Conservation (phyloP, 1,140 invertebrate genomes). For the Grapholita molesta region DNA sequence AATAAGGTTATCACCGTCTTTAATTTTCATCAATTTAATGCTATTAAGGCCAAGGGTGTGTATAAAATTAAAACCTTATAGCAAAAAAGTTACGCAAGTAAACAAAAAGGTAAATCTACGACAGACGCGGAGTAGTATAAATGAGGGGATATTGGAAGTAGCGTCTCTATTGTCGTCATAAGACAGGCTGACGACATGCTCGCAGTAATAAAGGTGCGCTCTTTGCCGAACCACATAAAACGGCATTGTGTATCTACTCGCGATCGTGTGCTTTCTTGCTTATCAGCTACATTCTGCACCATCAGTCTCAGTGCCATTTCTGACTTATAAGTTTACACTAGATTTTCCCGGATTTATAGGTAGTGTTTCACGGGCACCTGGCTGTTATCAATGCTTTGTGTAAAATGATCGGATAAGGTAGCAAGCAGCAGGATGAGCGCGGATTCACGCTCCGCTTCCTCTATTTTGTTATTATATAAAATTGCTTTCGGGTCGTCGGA, state of each 20-base stretch:
- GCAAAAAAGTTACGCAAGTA: conserved; percentile 47
- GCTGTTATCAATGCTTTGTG: neutral
- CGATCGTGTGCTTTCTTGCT: conserved; percentile 15
- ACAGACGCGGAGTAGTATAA: conserved; percentile 49
- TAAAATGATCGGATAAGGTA: neutral
- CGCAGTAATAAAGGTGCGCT: conserved; percentile 20
- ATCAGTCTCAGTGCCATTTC: neutral
- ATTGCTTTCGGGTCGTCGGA: conserved; percentile 1
- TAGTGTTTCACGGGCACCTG: neutral
- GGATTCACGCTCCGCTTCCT: conserved; percentile 3
- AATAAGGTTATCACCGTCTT: neutral
- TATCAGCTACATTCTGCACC: neutral
- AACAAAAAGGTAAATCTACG: conserved; percentile 33
- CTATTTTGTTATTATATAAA: conserved; percentile 14
- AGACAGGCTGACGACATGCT: conserved; percentile 22
- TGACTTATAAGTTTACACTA: too few relatives aligned
- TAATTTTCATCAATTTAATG: neutral
- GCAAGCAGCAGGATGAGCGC: neutral
- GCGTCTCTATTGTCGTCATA: conserved; percentile 44
- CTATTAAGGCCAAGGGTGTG: too few relatives aligned
- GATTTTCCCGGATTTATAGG: neutral
- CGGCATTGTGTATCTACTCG: conserved; percentile 25
- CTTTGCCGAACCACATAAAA: conserved; percentile 28
- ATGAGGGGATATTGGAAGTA: conserved; percentile 58
- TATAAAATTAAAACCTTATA: too few relatives aligned